Base-by-base conservation (phyloP, 1,140 invertebrate species). In the Mycetomoellerius zeteki region DNA sequence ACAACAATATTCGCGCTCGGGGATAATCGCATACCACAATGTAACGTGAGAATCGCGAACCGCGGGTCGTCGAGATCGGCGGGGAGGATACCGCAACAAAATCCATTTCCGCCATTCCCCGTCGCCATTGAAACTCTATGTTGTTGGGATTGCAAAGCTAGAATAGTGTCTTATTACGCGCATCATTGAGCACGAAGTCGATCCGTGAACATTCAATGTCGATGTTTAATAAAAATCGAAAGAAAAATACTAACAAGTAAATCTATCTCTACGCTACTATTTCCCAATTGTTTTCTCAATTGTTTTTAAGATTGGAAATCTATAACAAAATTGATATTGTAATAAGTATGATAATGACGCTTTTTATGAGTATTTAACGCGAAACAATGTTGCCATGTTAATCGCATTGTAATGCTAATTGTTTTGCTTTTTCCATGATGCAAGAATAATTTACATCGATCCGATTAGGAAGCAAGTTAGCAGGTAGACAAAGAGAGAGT, bases 381-480 rank as follows among this genome's bases (percentile, higher is more conserved):
- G 56, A 27, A 33, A 54, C 43, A 50, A 47, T 12, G 27, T 54
- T 54, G 54, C 50, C 47, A 64, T 65, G 10, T 30, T 30, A 24
- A 37, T 33, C 37, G 54, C 16, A 30, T 54, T 12, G 0, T 21
- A 58, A 76, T 33, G 24, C 52, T 54, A n/a, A 56, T 60, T 54
- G 47, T 16, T 14, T 21, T n/a, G 30, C 50, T 27, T 62, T 33
- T 58, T 6, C 50, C 58, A 69, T 67, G 60, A 3, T 21, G 71
- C 19, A 43, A 33, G 27, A 67, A 8, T 43, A 73, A 86, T 86
- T 89, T 62, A 60, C 60, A 54, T 82, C 67, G 80, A 87, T 81
- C 27, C 71, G 89, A 88, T 90, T 81, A 88, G 47, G 69, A 54
- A 30, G 30, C 30, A 77, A 85, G 81, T 87, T 85, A 50, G 62